Evolutionary conservation across 2,113 vertebrate genomes (phyloP).

Genomic region (Plotosus lineatus): DNA sequence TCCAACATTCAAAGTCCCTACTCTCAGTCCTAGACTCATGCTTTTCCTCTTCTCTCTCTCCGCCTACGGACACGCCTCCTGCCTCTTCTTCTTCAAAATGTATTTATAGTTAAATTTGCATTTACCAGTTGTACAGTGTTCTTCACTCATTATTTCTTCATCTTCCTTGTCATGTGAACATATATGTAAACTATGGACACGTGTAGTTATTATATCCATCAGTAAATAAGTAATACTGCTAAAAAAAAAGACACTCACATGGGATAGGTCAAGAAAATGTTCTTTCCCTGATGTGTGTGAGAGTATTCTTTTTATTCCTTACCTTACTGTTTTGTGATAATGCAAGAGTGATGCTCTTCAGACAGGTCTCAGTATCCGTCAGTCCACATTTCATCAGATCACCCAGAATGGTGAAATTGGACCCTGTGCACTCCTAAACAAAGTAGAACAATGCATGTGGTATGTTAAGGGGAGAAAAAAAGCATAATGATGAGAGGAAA

Average conservation of each 20-base stretch:
- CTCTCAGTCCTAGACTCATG: too few species aligned
- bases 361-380: conserved; percentile 79
- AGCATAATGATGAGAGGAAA: not conserved
- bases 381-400: conserved; percentile 84
- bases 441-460: not conserved
- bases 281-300: not conserved
- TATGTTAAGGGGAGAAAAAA: not conserved
- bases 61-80: too few species aligned
- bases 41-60: too few species aligned
- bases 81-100: too few species aligned
- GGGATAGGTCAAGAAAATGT: not conserved
- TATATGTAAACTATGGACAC: not conserved
- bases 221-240: not conserved
- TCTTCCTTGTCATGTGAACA: not conserved
- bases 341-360: conserved; percentile 78
- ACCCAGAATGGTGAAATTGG: conserved; percentile 75
- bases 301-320: conserved; percentile 37
- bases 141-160: not conserved
- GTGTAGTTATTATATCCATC: not conserved
- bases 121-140: not conserved
- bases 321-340: conserved; percentile 70
- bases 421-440: conserved; percentile 63
- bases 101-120: not conserved
- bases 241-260: not conserved
- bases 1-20: too few species aligned